Evolutionary conservation across 92 coral and sea anemone species (phyloP).

Genomic region (Zoanthus gigantus): DNA sequence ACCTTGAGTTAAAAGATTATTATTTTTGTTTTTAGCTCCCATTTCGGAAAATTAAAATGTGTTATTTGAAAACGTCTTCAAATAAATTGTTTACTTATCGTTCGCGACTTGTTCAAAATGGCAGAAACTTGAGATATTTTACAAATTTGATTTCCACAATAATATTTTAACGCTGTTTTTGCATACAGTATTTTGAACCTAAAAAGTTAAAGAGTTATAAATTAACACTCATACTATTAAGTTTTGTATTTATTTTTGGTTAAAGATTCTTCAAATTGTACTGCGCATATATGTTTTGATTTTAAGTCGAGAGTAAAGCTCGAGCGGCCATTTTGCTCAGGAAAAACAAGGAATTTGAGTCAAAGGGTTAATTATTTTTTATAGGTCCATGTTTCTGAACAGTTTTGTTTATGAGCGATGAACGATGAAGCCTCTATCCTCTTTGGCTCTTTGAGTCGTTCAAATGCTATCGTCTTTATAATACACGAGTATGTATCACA

Average conservation of each 20-base stretch:
- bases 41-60: constrained; percentile 10
- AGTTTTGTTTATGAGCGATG: constrained; percentile 44
- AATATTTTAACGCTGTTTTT: constrained; percentile 8
- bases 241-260: constrained; percentile 40
- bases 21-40: constrained; percentile 11
- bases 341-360: constrained; percentile 30
- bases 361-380: constrained; percentile 42
- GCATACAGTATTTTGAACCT: constrained; percentile 15
- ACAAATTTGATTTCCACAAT: constrained; percentile 9
- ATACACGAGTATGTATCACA: constrained; percentile 40
- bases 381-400: constrained; percentile 45
- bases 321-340: constrained; percentile 35
- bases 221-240: constrained; percentile 32
- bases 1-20: constrained; percentile 16
- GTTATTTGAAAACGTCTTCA: constrained; percentile 19
- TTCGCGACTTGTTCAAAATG: constrained; percentile 12
- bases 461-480: constrained; percentile 41
- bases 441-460: constrained; percentile 43
- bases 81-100: constrained; percentile 25
- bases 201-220: constrained; percentile 7
- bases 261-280: constrained; percentile 32
- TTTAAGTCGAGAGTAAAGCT: constrained; percentile 35
- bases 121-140: constrained; percentile 14
- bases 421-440: constrained; percentile 45
- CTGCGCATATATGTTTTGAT: constrained; percentile 42